Evolutionary conservation across 2,113 vertebrate species (phyloP), one percentile per base, ranked within the genome.

Genomic region (Eretmochelys imbricata): DNA sequence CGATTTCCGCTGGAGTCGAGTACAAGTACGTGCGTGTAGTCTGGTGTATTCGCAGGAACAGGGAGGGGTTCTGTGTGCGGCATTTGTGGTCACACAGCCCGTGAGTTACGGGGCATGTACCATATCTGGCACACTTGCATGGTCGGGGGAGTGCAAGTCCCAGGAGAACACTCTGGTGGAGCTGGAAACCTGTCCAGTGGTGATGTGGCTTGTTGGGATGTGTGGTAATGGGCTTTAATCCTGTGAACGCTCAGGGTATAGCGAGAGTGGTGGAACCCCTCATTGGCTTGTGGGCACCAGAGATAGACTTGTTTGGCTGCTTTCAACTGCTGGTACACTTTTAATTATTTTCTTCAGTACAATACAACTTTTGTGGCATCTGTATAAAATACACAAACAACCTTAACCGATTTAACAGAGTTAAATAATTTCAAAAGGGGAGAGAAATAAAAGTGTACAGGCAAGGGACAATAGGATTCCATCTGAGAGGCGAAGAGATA

Each of bases 1-100:
- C 84, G 86, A 29, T 94, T 97, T 95, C 96, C 0, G 6, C 57
- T 85, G 79, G 17, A 88, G 0, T 90, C 65, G 69, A 87, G 62
- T 78, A 88, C 92, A 79, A 72, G 55, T 78, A 59, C 76, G 84
- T 46, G 35, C 53, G 82, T 91, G n/a, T 14, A 81, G 80, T 55
- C 90, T 79, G 46, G 19, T 4, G 0, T 75, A 72, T 3, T 89
- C 49, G 5, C 78, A 82, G 81, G 81, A 94, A 13, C 0, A 1
- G 65, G 87, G 19, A 24, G 86, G 69, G 11, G 1, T 55, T 81
- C 78, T 92, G 42, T 10, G 17, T 55, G 50, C 80, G 83, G 38
- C 31, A 54, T 78, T 83, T 38, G 16, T 7, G 10, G 10, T 48
- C n/a, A 35, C 38, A 51, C 49, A 80, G 24, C 24, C 69, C 42